Evolutionary conservation across 2,888 invertebrate genomes (phyloP).

Genomic region (Drosophila falleni): DNA sequence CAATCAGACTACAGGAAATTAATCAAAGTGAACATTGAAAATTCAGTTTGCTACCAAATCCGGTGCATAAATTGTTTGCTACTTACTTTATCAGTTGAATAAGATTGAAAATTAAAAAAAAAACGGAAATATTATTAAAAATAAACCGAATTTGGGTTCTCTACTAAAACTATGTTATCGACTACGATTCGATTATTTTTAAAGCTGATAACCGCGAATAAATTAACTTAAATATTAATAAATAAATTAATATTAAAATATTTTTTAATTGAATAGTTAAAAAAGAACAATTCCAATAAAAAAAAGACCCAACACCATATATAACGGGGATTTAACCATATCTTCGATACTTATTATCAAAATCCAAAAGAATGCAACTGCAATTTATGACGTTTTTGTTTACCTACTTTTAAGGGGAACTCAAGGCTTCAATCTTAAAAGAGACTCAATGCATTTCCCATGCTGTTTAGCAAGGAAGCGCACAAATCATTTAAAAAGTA

Average conservation of each 20-base stretch:
- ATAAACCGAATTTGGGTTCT: no score
- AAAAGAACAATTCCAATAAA: not conserved
- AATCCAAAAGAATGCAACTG: not conserved
- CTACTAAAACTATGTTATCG: no score
- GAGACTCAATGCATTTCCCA: constrained; percentile 9
- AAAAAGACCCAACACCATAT: no score
- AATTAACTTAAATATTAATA: no score
- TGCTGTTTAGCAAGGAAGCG: constrained; percentile 19
- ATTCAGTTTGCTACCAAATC: constrained; percentile 1
- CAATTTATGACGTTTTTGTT: not conserved
- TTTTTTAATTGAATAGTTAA: no score
- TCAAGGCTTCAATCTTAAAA: constrained; percentile 11
- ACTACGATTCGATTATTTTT: no score
- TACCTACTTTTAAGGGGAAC: constrained; percentile 42
- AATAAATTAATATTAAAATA: no score
- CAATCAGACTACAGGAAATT: constrained; percentile 32
- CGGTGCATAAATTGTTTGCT: not conserved
- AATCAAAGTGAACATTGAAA: constrained; percentile 1
- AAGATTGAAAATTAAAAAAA: not conserved
- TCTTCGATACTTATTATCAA: not conserved
- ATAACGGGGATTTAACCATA: not conserved
- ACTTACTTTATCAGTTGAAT: not conserved
- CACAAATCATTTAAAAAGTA: constrained; percentile 5
- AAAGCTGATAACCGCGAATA: no score
- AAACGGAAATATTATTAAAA: no score